Base-by-base conservation (phyloP, 2,888 invertebrate genomes). In the Opisthograptis luteolata region DNA sequence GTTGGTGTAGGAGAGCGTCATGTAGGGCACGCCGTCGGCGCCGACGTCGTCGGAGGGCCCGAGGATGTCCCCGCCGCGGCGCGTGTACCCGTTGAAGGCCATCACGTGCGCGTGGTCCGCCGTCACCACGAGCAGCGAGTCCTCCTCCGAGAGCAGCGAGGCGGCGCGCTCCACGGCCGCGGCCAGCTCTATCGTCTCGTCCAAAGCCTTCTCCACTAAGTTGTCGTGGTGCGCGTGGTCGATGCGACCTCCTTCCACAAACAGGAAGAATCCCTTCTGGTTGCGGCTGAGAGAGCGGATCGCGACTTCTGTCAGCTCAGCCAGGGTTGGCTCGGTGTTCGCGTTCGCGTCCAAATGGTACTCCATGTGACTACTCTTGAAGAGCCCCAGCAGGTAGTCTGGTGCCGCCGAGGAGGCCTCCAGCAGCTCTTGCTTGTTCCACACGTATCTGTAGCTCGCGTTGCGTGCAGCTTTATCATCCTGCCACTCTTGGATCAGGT, bases 121-220 rank as follows among this genome's bases (percentile, higher is more conserved):
- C 0, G 95, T 95, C 13, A 95, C 96, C 12, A 97, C 92, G n/a
- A 96, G 91, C 27, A 97, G 83, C 0, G 97, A 96, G 52, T 97
- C 96, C 0, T 93, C 84, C 12, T 85, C 84, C 25, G 81, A 47
- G 12, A 84, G 64, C 47, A 84, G 75, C 40, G 57, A 65, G 10
- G 86, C 64, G 1, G 96, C 84, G 25, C 76, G 75, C 31, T 51
- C 60, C 30, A 94, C 88, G 13, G 96, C 93, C n/a, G 85, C 81
- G 54, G 93, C 92, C 62, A 95, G 84, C 67, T 94, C 93, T 0
- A 94, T 76, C 0, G 94, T 93, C 75, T 96, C 96, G 55, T 93
- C 92, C 1, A 96, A 77, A 0, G 96, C 93, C 19, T 89, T 81
- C 36, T 83, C 87, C 0, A 92, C 93, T 54, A 68, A 68, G 52